These are phyloP conservation scores for Laothoe populi DNA, from an alignment of 2,888 invertebrate species.

Conservation along the genomic window DNA sequence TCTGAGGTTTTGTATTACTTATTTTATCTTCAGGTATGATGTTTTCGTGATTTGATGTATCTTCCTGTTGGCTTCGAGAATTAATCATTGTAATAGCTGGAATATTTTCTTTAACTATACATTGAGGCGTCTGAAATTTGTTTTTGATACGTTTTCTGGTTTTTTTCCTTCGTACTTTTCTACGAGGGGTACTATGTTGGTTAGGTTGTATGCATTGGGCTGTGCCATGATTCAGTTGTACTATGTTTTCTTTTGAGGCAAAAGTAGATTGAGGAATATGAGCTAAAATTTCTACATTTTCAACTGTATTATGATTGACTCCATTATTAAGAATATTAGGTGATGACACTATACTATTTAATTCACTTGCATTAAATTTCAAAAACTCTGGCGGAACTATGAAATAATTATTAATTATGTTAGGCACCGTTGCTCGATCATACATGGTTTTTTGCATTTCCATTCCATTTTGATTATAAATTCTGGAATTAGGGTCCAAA, in stretches of 20 bases:
- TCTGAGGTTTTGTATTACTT: neutral
- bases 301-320: neutral
- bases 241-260: constrained; percentile 1
- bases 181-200: neutral
- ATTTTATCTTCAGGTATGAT: neutral
- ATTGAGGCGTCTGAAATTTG: neutral
- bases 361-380: constrained; percentile 35
- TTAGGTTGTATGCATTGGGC: too few species aligned
- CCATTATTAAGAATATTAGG: neutral
- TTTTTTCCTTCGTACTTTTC: constrained; percentile 22
- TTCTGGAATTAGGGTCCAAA: constrained; percentile 43
- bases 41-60: neutral
- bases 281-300: neutral
- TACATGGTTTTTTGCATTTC: constrained; percentile 37
- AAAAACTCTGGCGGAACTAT: constrained; percentile 49
- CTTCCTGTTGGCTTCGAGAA: neutral
- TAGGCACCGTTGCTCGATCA: constrained; percentile 38
- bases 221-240: neutral
- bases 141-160: constrained; percentile 27
- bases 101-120: neutral
- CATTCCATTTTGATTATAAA: constrained; percentile 47
- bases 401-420: constrained; percentile 57
- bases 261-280: neutral
- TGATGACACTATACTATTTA: neutral
- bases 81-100: neutral